phyloP scores from a whole-genome alignment of 2,888 invertebrate species.

The Spodoptera picta region DNA sequence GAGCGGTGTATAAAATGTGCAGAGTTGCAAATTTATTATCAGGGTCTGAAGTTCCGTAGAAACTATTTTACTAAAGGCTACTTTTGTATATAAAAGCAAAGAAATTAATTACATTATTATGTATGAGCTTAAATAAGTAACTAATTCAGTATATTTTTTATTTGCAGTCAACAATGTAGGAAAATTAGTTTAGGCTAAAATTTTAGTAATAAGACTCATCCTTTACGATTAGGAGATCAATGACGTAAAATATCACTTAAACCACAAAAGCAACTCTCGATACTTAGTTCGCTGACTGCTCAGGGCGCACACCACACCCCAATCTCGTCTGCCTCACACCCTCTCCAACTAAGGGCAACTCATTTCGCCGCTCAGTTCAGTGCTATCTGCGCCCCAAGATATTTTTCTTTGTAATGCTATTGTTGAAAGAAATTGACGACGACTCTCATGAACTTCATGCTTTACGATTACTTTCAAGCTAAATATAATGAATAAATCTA shows the following conservation, averaged over 20 bases:
- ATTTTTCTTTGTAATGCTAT: slow-evolving; percentile 86
- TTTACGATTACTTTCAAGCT: slow-evolving; percentile 37
- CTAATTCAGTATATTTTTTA: too few species aligned
- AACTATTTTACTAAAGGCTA: too few species aligned
- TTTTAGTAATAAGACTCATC: too few species aligned
- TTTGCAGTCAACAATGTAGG: too few species aligned
- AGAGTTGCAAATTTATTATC: too few species aligned
- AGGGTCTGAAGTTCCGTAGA: too few species aligned
- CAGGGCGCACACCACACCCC: slow-evolving; percentile 57
- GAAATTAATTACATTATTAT: too few species aligned
- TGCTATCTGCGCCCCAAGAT: slow-evolving; percentile 83
- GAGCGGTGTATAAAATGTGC: slow-evolving; percentile 24
- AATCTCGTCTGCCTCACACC: slow-evolving; percentile 85
- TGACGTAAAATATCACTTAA: neutral
- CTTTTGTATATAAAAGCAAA: too few species aligned
- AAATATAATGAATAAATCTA: slow-evolving; percentile 18
- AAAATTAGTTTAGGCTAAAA: too few species aligned
- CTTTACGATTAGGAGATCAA: too few species aligned
- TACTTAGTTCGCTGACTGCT: slow-evolving; percentile 37
- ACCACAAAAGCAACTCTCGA: neutral
- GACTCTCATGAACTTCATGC: slow-evolving; percentile 60
- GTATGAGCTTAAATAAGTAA: too few species aligned
- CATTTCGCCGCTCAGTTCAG: slow-evolving; percentile 83
- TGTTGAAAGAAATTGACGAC: slow-evolving; percentile 78
- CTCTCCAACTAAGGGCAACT: slow-evolving; percentile 86